Base-by-base conservation (phyloP, 2,797 vertebrate species). In the Chloroceryle amazona region DNA sequence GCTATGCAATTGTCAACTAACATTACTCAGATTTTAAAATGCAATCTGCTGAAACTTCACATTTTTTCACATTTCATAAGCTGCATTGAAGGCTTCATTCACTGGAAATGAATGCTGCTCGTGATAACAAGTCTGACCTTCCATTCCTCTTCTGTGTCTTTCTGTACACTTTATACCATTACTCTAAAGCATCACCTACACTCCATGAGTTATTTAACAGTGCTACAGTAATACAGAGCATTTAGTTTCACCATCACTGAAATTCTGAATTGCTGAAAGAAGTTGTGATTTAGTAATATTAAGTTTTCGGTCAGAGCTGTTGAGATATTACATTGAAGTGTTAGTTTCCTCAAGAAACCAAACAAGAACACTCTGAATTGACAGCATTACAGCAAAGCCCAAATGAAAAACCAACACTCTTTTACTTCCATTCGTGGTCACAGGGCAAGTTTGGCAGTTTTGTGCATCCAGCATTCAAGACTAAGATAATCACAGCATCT, bases 1-100 rank as follows among this genome's bases (percentile, higher is more conserved):
- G 44, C 41, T 55, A 19, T 8, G 33, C 13, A 61, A 86, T 65
- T 86, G 63, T 39, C 63, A 86, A 47, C 23, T 47, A 65, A 31
- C 47, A 66, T 89, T 42, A 73, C 84, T 60, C 63, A 52, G 62
- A 66, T 80, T 89, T 80, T 80, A 78, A 93, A 92, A 52, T 16
- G 57, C 44, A 55, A 76, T 60, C 78, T 85, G 81, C 89, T 66
- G 66, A 86, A 79, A 75, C 3, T 0, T 55, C 58, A 54, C 51
- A 47, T 35, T 81, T 92, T 73, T 71, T 84, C 83, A 81, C 33
- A 3, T 89, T 89, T 84, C 52, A n/a, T 4, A 28, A 57, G 41
- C 49, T 54, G 42, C 70, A 33, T 28, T 33, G 26, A 55, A 90
- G 31, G 46, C 18, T 84, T 81, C 46, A 42, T 74, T 82, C 2